Evolutionary conservation across 2,113 vertebrate species (phyloP), one percentile per base, ranked within the genome.

Genomic region (Ornithorhynchus anatinus): DNA sequence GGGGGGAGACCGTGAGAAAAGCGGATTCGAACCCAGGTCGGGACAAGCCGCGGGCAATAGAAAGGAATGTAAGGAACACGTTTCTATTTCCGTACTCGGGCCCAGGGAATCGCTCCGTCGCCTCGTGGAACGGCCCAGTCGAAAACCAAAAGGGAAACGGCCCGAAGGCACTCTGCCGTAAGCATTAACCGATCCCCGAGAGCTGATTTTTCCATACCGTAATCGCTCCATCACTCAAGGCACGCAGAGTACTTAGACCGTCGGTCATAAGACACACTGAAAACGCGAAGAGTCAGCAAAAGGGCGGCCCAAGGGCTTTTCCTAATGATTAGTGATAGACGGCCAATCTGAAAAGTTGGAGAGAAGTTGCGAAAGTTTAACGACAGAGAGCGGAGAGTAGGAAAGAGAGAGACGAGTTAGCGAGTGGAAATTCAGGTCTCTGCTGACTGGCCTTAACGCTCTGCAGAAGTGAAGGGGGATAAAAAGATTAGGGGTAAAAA

Each of bases 401-500:
- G 77, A 87, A 82, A 90, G 74, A 70, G 71, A 78, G 64, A 85
- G 81, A 62, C 73, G 86, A 40, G 50, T 70, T 84, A 86, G 71
- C 80, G 79, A 90, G 84, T 75, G 76, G 88, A 91, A 86, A 90
- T 80, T 89, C 89, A 93, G 89, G 77, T 75, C 82, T 89, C 87
- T 92, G 84, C 78, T 92, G 91, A 81, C 66, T 81, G 85, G 77
- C 77, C 79, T 84, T 75, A 86, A 85, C 32, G 80, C 80, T 92
- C 92, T 93, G 93, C 91, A 91, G 89, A 92, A 86, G 88, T 88
- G 82, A 92, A 91, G 76, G 80, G 70, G 90, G 82, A 73, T 81
- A 86, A 83, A 61, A 77, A 77, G 85, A 89, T 92, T 89, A 91
- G 86, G 84, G 91, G n/a, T n/a, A n/a, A 84, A 94, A 95, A 99